Evolutionary conservation across 2,888 invertebrate genomes (phyloP), one percentile per base, ranked within the genome.

Genomic region (Pelosia muscerda): DNA sequence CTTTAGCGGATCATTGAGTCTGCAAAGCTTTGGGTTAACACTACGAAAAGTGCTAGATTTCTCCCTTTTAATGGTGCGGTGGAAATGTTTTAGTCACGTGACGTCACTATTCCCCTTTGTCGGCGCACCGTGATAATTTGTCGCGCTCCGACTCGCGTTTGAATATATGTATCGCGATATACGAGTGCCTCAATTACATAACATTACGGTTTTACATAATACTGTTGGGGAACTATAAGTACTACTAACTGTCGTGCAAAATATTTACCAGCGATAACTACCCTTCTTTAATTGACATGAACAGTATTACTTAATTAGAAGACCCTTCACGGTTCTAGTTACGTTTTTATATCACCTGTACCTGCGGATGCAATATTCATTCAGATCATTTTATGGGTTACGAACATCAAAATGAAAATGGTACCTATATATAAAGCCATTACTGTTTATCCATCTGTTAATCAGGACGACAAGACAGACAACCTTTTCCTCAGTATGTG

Each of bases 1-100:
- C 77, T 77, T 79, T 60, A 81, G 73, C 73, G 76, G 74, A 79
- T 81, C 79, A 81, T 81, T 81, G 80, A 79, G 73, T 68, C 86
- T 85, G 87, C 88, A 91, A 90, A 90, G 92, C 92, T 90, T 90
- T 90, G 87, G 84, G 78, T 82, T 82, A 79, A 79, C 80, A 81
- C 83, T 73, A 72, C 72, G n/a, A 76, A 81, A 84, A 87, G 85
- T 85, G 85, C 81, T 80, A 81, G 81, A 82, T 84, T 82, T 82
- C 76, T 77, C 77, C 81, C 77, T 79, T 82, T 81, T 85, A 86
- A 88, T 85, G 85, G 82, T 76, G 81, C 84, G 85, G 81, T 87
- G 85, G 88, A 86, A 88, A 88, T 86, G 90, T 89, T 87, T 84
- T 80, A 84, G 76, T 69, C 68, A 67, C 65, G 74, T 80, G 74